Evolutionary conservation across 2,888 invertebrate species (phyloP), one percentile per base, ranked within the genome.

Genomic region (Drosophila helvetica): DNA sequence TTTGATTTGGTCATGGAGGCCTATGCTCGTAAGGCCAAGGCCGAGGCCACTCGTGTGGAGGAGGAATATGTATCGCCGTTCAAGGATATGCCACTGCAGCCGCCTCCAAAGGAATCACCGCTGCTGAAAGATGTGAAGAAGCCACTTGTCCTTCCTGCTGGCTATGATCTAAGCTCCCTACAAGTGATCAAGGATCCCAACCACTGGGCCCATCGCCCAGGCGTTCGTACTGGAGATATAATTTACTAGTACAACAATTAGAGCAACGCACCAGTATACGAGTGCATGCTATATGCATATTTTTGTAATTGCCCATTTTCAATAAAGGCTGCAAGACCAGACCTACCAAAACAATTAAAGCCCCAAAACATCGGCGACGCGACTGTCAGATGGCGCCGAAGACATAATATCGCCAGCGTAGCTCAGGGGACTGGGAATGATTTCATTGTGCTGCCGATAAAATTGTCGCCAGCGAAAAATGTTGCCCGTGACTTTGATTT

Each of bases 401-500:
- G 80, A 84, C 88, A 78, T 74, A 86, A 88, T 81, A 88, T 68
- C 76, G 77, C 87, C 88, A 79, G 65, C 86, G 79, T 77, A 58
- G 86, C 70, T 71, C 73, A 77, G 52, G 33, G 42, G 42, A 50
- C 50, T 22, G 50, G 30, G 79, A 84, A 86, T 80, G 79, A 87
- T 89, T 88, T 89, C 82, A 86, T 83, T 90, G 87, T 82, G 81
- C 76, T 83, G 87, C 84, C 82, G 90, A 90, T 90, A 90, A 90
- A 90, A 90, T 90, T 90, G 90, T 90, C 90, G 90, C 90, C 90
- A 90, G 85, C 80, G 75, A 80, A 80, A 81, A 81, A 88, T 82
- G 77, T 75, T 63, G 69, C 56, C 73, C 81, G 62, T 70, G 84
- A 78, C 90, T 90, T 90, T 90, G 90, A 90, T 89, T 89, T 88